Base-by-base conservation (phyloP, 2,888 invertebrate species). In the Cordylochernes scorpioides region DNA sequence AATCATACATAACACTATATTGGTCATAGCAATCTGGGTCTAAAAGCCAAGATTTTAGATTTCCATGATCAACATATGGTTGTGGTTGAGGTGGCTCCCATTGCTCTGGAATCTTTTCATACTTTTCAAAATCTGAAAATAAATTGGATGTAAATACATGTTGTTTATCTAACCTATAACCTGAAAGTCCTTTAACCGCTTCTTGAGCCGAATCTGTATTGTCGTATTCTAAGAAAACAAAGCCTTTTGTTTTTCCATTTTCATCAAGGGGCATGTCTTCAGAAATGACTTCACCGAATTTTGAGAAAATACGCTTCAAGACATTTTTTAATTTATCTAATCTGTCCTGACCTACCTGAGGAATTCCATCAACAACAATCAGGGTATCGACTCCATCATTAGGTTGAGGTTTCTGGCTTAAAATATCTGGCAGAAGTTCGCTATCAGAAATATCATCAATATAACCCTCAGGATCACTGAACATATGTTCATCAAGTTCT, bases 1-100 rank as follows among this genome's bases (percentile, higher is more conserved):
- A 73, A 27, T 82, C 80, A 29, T 70, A 68, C 14, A 82, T 74
- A 10, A 88, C 72, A 46, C 75, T 68, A 55, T 73, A 97, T 53
- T 94, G 91, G 58, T 97, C 97, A 46, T 74, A 80, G 30, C 86
- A 78, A 58, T 94, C 88, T 0, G 77, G 74, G 48, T 94, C 86
- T 52, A 77, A 64, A 22, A 94, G 60, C 59, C 80, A 94, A 57
- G 71, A 74, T 51, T 82, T 75, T 33, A 94, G 59, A 58, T 97
- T 91, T 43, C 58, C 57, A 39, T 49, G 74, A 33, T 84, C 75
- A 50, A 74, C 71, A 57, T 80, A 94, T 0, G 78, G 71, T 49
- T 75, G 72, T 0, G 77, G 71, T 28, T 67, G 64, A 24, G 94
- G 94, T 1, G 77, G 70, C 39, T 74, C 72, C 88, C 91, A 94